Evolutionary conservation across 2,888 invertebrate genomes (phyloP).

Genomic region (Conistra vaccinii): DNA sequence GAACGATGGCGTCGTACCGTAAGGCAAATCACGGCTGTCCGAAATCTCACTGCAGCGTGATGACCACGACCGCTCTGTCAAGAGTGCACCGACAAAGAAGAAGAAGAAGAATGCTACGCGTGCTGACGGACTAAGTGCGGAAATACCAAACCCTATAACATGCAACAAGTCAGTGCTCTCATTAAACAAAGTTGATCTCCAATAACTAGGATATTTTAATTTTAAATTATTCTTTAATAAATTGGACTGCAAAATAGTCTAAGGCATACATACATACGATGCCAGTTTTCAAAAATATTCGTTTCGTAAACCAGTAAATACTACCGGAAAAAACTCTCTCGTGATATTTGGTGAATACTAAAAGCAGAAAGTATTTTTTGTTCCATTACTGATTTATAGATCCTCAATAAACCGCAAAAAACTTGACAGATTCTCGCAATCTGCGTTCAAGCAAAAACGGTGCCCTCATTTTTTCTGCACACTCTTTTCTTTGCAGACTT

Average conservation of each 20-base stretch:
- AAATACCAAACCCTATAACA: too few relatives aligned
- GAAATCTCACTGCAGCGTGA: too few relatives aligned
- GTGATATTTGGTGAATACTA: conserved; percentile 20
- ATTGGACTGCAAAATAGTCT: background rate
- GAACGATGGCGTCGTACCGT: too few relatives aligned
- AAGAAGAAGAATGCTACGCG: too few relatives aligned
- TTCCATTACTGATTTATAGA: conserved; percentile 6
- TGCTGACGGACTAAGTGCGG: too few relatives aligned
- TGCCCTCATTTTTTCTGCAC: conserved; percentile 44
- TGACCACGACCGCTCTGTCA: too few relatives aligned
- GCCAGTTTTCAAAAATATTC: background rate
- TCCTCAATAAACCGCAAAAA: conserved; percentile 31
- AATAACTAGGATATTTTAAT: background rate
- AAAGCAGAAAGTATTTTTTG: conserved; percentile 11
- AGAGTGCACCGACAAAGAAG: too few relatives aligned
- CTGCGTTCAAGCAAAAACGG: conserved; percentile 29
- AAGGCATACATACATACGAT: background rate
- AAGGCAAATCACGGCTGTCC: too few relatives aligned
- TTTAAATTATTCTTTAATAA: too few relatives aligned
- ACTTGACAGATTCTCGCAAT: conserved; percentile 40
- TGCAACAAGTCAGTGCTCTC: background rate
- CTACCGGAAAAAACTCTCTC: conserved; percentile 1
- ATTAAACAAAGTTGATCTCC: background rate
- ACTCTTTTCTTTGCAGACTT: conserved; percentile 5
- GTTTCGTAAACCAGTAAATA: background rate